Conservation (phyloP, 2,113 vertebrate genomes). For the Lucifuga dentata region DNA sequence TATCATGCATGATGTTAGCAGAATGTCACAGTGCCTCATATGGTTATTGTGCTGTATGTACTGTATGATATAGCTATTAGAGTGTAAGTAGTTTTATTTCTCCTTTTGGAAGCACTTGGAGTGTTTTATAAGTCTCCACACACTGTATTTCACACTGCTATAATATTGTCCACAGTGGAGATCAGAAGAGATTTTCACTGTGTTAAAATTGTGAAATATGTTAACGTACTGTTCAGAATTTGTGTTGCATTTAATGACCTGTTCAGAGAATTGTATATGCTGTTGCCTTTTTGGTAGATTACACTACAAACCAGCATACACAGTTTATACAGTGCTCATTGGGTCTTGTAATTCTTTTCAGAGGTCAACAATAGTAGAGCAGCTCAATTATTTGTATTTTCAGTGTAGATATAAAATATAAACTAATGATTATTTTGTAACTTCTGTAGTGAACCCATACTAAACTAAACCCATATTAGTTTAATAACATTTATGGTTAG, state of each 20-base stretch:
- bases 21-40: neutral
- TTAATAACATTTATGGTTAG: neutral
- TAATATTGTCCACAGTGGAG: neutral
- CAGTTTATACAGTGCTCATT: neutral
- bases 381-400: constrained; percentile 17
- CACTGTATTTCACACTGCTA: neutral
- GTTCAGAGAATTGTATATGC: neutral
- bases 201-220: constrained; percentile 1
- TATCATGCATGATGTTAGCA: neutral
- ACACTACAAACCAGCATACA: neutral
- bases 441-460: neutral
- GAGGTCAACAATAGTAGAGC: constrained; percentile 1
- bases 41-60: neutral
- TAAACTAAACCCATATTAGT: neutral
- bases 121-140: neutral
- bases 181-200: neutral
- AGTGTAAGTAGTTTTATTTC: neutral
- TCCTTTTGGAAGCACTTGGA: neutral
- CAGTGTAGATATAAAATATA: neutral
- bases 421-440: neutral
- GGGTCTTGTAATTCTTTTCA: neutral
- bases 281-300: constrained; percentile 12
- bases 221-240: constrained; percentile 4
- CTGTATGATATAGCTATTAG: neutral
- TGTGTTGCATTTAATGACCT: constrained; percentile 8